Percentiles rank a stretch among this genome's conserved stretches.
phyloP scores from a whole-genome alignment of 2,113 vertebrate species.

The Eurystomus gularis region DNA sequence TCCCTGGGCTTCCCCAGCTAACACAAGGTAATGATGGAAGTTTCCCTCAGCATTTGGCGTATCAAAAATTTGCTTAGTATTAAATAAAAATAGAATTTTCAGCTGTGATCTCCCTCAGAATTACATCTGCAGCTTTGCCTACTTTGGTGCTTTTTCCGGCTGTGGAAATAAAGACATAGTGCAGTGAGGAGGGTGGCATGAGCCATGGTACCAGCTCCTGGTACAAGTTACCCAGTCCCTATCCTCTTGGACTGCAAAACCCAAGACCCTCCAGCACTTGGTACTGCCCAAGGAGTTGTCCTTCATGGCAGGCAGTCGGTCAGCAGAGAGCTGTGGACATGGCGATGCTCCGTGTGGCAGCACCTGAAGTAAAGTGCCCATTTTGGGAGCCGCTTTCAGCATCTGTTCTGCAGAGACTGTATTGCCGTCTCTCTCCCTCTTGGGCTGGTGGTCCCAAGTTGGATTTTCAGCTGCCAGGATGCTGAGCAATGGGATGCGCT shows the following conservation, averaged over 20 bases:
- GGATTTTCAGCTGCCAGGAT: background rate
- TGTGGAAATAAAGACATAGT: background rate
- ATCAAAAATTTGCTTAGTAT: background rate
- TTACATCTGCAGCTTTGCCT: background rate
- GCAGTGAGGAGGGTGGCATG: background rate
- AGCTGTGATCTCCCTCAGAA: background rate
- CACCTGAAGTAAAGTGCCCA: background rate
- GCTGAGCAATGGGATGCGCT: background rate
- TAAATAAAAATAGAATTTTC: background rate
- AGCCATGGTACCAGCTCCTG: background rate
- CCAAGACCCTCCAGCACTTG: rapidly evolving
- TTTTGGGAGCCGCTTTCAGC: background rate
- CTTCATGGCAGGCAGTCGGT: background rate
- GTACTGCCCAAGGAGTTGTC: background rate
- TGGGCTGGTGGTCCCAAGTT: rapidly evolving
- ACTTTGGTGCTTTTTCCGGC: background rate
- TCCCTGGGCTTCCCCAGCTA: background rate
- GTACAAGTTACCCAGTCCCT: background rate
- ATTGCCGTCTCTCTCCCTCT: background rate
- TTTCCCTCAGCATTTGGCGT: background rate
- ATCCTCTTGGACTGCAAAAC: background rate
- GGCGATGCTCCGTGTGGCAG: rapidly evolving
- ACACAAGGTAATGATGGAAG: background rate
- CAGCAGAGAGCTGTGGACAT: background rate
- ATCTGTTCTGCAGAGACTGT: background rate